These are phyloP conservation scores for Buphagus erythrorhynchus DNA, from an alignment of 2,797 vertebrate species.

Conservation along the genomic window DNA sequence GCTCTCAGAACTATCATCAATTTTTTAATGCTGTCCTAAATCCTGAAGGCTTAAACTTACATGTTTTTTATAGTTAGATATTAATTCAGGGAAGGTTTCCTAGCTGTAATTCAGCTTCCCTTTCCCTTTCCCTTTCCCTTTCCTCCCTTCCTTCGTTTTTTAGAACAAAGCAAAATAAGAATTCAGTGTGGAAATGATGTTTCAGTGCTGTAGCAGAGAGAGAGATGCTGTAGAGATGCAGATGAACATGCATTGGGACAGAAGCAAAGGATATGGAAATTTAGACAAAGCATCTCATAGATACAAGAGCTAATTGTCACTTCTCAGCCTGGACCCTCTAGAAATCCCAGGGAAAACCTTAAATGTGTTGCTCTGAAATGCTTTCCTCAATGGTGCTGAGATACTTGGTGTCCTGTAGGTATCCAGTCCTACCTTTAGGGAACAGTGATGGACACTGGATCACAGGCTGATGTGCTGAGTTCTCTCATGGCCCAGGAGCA, in stretches of 20 bases:
- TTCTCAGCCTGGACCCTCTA: neutral
- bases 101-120: neutral
- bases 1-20: neutral
- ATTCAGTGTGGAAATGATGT: neutral
- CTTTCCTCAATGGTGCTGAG: neutral
- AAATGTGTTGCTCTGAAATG: neutral
- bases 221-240: neutral
- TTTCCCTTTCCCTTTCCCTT: too few species aligned
- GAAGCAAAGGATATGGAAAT: neutral
- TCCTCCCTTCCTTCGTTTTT: accelerated
- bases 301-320: neutral
- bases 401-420: accelerated
- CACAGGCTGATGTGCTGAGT: neutral
- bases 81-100: neutral
- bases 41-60: neutral
- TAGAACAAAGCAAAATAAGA: neutral
- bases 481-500: neutral
- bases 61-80: neutral
- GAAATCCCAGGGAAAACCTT: neutral
- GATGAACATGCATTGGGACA: neutral
- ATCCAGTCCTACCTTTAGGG: neutral
- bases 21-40: neutral
- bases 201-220: neutral
- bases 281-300: neutral
- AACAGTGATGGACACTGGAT: neutral